Evolutionary conservation across 2,888 invertebrate species (phyloP), one percentile per base, ranked within the genome.

Genomic region (Siphlonurus alternatus): DNA sequence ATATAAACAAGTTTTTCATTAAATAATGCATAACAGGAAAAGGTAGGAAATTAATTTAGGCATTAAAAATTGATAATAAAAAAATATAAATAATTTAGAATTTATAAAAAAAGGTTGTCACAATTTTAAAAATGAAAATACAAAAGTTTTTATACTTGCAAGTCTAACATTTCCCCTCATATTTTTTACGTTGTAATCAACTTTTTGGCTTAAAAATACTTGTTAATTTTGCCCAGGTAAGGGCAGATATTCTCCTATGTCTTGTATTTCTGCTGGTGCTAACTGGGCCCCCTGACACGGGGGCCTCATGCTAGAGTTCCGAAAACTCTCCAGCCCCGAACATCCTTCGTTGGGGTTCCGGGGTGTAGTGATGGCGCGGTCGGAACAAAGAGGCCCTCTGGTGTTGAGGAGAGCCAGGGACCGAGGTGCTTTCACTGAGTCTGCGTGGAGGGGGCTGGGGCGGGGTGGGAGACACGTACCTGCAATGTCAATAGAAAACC

Each of bases 391-490:
- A 69, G 19, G 69, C 66, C 59, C 71, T 70, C 22, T 65, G 66
- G 61, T 85, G 83, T 69, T 82, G 85, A 19, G 86, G 86, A 63
- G 85, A 86, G 59, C 85, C 85, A 23, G 86, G 86, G 64, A 86
- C 85, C 25, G 83, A 83, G 68, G 74, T 79, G 72, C 85, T 85
- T 74, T 86, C 86, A 25, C 61, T 60, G 23, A 85, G 77, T 66
- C 84, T 79, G 65, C 86, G 75, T 5, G 83, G 83, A 2, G 83
- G 83, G 51, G 83, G 83, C 67, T 81, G 77, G 24, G 83, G 83
- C 60, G 83, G 83, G 64, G 81, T 80, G 51, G 83, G 81, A 56
- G 82, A 82, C 60, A 82, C 75, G 70, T 83, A 81, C 74, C 82
- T 83, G 68, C 18, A 70, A 69, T 66, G 24, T 25, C 1, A 61